Evolutionary conservation across 30 jellyfish, hydroid and myxozoan genomes (phyloP).

Genomic region (Nemopilema nomurai): DNA sequence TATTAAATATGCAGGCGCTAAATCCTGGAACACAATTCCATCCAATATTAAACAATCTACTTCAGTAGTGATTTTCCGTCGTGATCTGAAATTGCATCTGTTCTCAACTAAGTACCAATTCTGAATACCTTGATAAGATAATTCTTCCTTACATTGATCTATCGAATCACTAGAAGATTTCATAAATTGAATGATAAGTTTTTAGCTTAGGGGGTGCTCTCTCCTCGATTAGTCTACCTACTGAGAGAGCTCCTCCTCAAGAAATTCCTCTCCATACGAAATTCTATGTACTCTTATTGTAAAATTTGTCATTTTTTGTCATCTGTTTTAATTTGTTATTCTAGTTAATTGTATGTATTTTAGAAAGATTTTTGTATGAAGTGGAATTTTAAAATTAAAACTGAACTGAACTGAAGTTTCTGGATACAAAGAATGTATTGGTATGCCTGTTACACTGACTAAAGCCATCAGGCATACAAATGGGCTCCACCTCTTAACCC

Average conservation of each 20-base stretch:
- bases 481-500: too few species aligned
- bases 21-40: slow-evolving; percentile 16
- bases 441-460: too few species aligned
- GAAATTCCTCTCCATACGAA: background rate
- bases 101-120: slow-evolving; percentile 15
- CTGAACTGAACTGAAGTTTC: background rate
- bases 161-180: background rate
- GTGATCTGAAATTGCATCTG: slow-evolving; percentile 7
- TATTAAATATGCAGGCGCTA: slow-evolving; percentile 14
- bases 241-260: background rate
- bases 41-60: slow-evolving; percentile 4
- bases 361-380: background rate
- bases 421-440: too few species aligned
- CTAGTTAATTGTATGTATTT: background rate
- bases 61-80: slow-evolving; percentile 16
- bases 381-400: background rate
- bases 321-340: background rate
- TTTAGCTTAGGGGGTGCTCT: background rate
- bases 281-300: background rate
- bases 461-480: too few species aligned
- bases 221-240: background rate
- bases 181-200: background rate
- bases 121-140: slow-evolving; percentile 2
- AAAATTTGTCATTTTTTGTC: background rate
- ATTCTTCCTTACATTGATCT: background rate